Percentiles rank a stretch among this genome's conserved stretches.
Evolutionary conservation across 2,797 vertebrate genomes (phyloP).

Genomic region (Bovichtus variegatus): DNA sequence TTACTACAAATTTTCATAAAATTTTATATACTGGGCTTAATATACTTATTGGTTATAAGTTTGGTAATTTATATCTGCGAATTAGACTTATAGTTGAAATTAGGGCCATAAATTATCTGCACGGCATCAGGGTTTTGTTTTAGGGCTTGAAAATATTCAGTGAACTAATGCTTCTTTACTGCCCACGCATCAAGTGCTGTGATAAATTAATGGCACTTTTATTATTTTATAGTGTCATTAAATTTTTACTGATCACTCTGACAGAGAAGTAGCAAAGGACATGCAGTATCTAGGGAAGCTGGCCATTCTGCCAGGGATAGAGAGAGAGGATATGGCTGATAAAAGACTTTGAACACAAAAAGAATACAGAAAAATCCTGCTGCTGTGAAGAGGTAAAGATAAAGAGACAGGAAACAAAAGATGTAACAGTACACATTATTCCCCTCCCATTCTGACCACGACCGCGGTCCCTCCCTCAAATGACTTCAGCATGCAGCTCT

Average conservation of each 20-base stretch:
- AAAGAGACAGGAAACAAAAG: constrained; percentile 86
- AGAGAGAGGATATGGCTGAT: constrained; percentile 41
- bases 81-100: constrained; percentile 94
- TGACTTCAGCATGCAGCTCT: constrained; percentile 88
- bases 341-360: constrained; percentile 21
- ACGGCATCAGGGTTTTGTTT: constrained; percentile 94
- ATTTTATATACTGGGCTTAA: constrained; percentile 99
- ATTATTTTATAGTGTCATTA: constrained; percentile 99
- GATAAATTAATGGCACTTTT: constrained; percentile 99
- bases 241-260: constrained; percentile 99
- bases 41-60: constrained; percentile 98
- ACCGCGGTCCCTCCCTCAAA: constrained; percentile 86
- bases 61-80: constrained; percentile 92
- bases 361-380: constrained; percentile 9
- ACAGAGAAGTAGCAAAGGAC: constrained; percentile 95
- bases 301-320: constrained; percentile 74
- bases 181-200: constrained; percentile 93
- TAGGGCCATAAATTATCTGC: constrained; percentile 93
- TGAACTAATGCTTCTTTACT: constrained; percentile 97
- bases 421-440: constrained; percentile 83
- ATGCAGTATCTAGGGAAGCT: constrained; percentile 89
- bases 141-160: constrained; percentile 92
- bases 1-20: constrained; percentile 94
- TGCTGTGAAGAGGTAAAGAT: constrained; percentile 50
- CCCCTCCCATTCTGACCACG: constrained; percentile 86